phyloP scores from a whole-genome alignment of 2,797 vertebrate genomes.

The Crypturellus tataupa region DNA sequence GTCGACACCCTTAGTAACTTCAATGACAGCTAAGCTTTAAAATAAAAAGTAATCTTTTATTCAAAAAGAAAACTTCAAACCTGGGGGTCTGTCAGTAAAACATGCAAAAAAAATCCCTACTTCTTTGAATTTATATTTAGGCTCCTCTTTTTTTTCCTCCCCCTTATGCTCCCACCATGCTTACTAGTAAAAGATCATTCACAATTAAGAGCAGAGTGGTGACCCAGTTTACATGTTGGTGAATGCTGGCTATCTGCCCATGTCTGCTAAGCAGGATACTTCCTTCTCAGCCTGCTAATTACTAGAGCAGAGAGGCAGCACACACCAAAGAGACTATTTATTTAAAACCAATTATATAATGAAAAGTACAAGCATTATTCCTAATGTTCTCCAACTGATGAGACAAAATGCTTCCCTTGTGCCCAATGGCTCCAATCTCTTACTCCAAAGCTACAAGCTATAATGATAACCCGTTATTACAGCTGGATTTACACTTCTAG shows the following conservation, averaged over 20 bases:
- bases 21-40: not conserved
- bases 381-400: not conserved
- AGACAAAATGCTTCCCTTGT: not conserved
- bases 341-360: conserved; percentile 59
- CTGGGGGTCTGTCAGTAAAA: not conserved
- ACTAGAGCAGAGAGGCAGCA: conserved; percentile 46
- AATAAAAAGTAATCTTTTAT: not conserved
- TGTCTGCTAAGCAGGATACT: conserved; percentile 55
- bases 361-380: conserved; percentile 32
- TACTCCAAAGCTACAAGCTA: not conserved
- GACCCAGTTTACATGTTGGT: conserved; percentile 48
- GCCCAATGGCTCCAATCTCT: not conserved
- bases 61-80: not conserved
- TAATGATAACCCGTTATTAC: not conserved
- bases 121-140: not conserved
- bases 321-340: conserved; percentile 9
- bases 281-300: conserved; percentile 70
- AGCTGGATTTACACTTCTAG: not conserved
- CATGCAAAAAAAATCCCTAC: not conserved
- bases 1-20: not conserved
- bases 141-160: fast-evolving
- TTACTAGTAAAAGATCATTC: not conserved
- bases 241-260: conserved; percentile 51
- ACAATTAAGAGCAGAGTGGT: conserved; percentile 11
- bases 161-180: not conserved